Base-by-base conservation (phyloP, 2,888 invertebrate genomes). In the Leptarthrus brevirostris region DNA sequence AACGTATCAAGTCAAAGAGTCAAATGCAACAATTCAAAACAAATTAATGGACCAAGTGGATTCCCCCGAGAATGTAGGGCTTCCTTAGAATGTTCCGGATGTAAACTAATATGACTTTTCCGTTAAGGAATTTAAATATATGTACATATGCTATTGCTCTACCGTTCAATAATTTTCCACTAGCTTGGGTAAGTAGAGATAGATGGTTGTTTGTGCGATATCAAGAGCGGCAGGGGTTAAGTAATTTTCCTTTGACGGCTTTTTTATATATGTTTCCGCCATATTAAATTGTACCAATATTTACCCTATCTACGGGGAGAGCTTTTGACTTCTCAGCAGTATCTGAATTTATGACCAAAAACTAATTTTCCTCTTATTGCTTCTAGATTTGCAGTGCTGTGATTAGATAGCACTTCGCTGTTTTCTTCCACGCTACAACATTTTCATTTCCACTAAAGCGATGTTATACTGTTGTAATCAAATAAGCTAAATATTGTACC, bases 1-100 rank as follows among this genome's bases (percentile, higher is more conserved):
- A 47, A 16, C n/a, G 66, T 14, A 24, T 36, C 30, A 47, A 47
- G 44, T 47, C 44, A 47, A 47, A 20, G 34, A 52, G 53, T n/a
- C 44, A 53, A n/a, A 70, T 70, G 49, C 70, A 70, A 70, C 70
- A 70, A 52, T 70, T 70, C 70, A 26, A 30, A 52, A 34, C 52
- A 70, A 70, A 70, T 70, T 70, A 70, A 70, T 70, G 52, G 30
- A 49, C 49, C 34, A 18, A 30, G 34, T 52, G 70, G 53, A 70
- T 70, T 18, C 34, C 70, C 70, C 18, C 18, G 34, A 53, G 12
- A 34, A 5, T 20, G 12, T 14, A 26, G 8, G 18, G 26, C 12
- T 66, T 16, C 26, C 10, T 66, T 24, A 66, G 20, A 61, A 30
- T 30, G 36, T 36, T 61, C 40, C 12, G 61, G 61, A 54, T 26